Evolutionary conservation across 2,113 vertebrate species (phyloP), one percentile per base, ranked within the genome.

Genomic region (Aptenodytes forsteri): DNA sequence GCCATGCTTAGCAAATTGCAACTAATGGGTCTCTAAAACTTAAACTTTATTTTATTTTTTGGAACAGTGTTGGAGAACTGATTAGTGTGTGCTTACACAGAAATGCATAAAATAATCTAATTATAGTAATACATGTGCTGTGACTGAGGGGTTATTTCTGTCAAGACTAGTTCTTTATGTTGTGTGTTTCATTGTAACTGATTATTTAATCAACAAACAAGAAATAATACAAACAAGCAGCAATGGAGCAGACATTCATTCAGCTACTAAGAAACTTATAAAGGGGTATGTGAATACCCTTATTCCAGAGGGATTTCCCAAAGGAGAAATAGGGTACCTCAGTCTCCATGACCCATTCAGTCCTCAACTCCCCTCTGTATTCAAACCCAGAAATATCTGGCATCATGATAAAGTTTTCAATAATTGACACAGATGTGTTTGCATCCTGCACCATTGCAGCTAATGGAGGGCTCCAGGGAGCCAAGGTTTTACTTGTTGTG

Each of bases 401-500:
- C 88, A 73, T 93, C 82, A 54, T 93, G 85, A 93, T 77, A n/a
- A 95, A 85, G 62, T 97, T 96, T 94, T 80, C 95, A 91, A 65
- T 91, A 90, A 93, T 79, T 96, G 93, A 91, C 86, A 77, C 62
- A 83, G 72, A 95, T 65, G n/a, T 83, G 73, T 82, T 94, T 85
- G 54, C 0, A 2, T 90, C 91, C 95, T 77, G 66, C 75, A 85
- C 77, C 44, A 85, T 62, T 94, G 72, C 84, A 87, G 89, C 72
- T 96, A 96, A 91, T 85, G 58, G 87, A 95, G 94, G 85, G 66
- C 87, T 70, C 54, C 70, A 40, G 93, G 84, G 89, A 97, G 94
- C 93, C 75, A 91, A 65, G 94, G 87, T 80, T 96, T 93, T 83
- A 56, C 89, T 95, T 97, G 89, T 86, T 95, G 95, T 78, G 38